Evolutionary conservation across 2,797 vertebrate genomes (phyloP).

Genomic region (Squalus acanthias): DNA sequence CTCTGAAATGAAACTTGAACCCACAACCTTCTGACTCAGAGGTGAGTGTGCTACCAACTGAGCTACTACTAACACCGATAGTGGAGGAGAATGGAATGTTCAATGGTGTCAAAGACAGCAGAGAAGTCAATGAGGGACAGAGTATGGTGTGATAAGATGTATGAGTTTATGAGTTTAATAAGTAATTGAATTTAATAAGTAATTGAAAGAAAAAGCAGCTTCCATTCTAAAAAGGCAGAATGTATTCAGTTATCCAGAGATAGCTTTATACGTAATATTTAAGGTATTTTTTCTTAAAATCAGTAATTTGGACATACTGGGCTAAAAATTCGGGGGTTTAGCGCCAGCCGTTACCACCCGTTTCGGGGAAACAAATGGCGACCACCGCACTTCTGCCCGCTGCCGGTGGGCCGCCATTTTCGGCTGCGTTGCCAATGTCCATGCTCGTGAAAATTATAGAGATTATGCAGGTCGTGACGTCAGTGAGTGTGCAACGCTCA

Average conservation of each 20-base stretch:
- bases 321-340: no score
- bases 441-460: no score
- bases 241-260: neutral
- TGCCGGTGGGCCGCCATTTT: no score
- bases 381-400: no score
- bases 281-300: neutral
- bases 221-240: neutral
- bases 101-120: no score
- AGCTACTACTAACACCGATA: neutral
- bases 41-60: neutral
- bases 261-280: neutral
- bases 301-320: neutral
- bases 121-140: no score
- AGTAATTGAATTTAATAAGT: neutral
- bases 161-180: neutral
- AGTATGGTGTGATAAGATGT: neutral
- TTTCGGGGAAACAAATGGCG: no score
- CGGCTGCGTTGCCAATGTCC: no score
- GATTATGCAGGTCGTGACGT: no score
- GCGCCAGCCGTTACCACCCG: no score
- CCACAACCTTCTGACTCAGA: neutral
- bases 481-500: no score
- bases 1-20: neutral
- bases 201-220: neutral
- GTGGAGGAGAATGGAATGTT: neutral